These are phyloP conservation scores for Cephalopterus ornatus DNA, from an alignment of 2,113 vertebrate species.

Conservation along the genomic window DNA sequence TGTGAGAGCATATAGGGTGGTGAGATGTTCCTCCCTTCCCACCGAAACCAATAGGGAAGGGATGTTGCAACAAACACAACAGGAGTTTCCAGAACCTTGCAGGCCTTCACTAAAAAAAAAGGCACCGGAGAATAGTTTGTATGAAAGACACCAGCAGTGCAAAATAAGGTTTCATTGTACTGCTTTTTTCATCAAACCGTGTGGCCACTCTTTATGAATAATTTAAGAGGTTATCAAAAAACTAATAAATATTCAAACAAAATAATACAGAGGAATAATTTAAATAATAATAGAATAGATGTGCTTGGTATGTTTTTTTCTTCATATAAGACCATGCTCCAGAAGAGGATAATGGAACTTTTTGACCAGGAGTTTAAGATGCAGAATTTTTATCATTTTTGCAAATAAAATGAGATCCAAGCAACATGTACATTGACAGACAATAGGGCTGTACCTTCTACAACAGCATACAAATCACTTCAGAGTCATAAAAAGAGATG, in stretches of 20 bases:
- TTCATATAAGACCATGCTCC: neutral
- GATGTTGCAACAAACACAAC: neutral
- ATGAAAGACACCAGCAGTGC: neutral
- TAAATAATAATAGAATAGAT: conserved; percentile 59
- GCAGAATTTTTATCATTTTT: conserved; percentile 29
- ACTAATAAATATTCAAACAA: conserved; percentile 67
- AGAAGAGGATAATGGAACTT: conserved; percentile 26
- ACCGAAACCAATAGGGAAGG: neutral
- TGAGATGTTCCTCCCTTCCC: neutral
- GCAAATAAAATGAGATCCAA: conserved; percentile 27
- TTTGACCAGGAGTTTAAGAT: neutral
- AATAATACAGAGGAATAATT: conserved; percentile 51
- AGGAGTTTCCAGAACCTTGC: neutral
- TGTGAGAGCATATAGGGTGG: neutral
- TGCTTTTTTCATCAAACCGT: conserved; percentile 4
- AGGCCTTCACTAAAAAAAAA: neutral
- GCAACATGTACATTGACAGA: neutral
- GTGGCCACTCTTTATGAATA: conserved; percentile 54
- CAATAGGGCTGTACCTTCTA: neutral
- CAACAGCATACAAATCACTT: conserved; percentile 15
- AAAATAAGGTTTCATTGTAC: conserved; percentile 32
- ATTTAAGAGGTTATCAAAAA: conserved; percentile 59
- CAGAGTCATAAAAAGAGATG: conserved; percentile 18
- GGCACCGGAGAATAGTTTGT: neutral
- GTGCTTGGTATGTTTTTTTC: neutral